Conservation (phyloP, 2,888 invertebrate genomes). For the Tetramorium bicarinatum region DNA sequence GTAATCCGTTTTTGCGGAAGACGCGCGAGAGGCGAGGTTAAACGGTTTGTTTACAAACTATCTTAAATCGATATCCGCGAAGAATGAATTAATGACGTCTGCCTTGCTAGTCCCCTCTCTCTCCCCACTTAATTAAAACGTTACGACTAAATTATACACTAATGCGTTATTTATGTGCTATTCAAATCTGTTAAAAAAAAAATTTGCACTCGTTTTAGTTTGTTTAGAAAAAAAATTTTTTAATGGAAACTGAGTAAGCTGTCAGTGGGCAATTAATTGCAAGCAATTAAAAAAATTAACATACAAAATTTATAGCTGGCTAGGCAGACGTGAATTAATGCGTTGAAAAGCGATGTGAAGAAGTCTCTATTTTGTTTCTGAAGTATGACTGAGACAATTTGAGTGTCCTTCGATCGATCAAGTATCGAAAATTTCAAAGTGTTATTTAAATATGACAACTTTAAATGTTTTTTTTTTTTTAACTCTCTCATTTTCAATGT, state of each 20-base stretch:
- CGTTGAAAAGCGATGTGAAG: background rate
- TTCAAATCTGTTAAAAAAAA: too few species aligned
- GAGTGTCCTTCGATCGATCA: background rate
- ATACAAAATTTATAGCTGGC: too few species aligned
- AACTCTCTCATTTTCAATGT: background rate
- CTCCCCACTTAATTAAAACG: too few species aligned
- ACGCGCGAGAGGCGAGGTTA: background rate
- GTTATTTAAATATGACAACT: background rate
- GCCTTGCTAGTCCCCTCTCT: too few species aligned
- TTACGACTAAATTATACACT: too few species aligned
- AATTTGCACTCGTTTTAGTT: too few species aligned
- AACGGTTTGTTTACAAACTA: background rate
- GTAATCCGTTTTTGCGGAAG: background rate
- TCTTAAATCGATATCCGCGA: background rate
- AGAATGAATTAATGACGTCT: background rate
- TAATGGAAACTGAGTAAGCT: too few species aligned
- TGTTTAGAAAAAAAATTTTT: too few species aligned
- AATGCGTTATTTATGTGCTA: too few species aligned
- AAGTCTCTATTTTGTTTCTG: background rate
- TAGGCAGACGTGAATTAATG: too few species aligned
- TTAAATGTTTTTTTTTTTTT: background rate
- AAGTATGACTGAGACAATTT: background rate
- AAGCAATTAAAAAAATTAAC: too few species aligned
- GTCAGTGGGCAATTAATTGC: too few species aligned
- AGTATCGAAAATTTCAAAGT: background rate